Conservation (phyloP, 2,888 invertebrate species). For the Uropetala carovei region DNA sequence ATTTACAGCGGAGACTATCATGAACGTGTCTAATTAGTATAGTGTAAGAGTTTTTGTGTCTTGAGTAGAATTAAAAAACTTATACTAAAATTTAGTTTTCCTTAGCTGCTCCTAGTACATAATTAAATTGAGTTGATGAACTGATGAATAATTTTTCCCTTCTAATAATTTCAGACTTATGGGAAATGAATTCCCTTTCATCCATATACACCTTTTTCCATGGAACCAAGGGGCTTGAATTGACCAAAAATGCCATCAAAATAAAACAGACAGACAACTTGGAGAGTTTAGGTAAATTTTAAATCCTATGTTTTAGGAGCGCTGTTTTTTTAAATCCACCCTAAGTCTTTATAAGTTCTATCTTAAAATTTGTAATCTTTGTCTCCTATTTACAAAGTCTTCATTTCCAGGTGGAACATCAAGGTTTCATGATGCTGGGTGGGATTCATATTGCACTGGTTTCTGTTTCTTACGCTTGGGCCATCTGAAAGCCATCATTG, state of each 20-base stretch:
- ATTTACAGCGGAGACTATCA: no score
- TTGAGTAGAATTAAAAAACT: neutral
- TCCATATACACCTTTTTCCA: slow-evolving; percentile 80
- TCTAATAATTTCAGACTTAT: slow-evolving; percentile 73
- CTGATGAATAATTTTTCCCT: slow-evolving; percentile 37
- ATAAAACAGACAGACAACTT: slow-evolving; percentile 67
- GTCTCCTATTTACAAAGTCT: neutral
- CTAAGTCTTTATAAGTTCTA: neutral
- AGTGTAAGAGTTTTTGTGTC: neutral
- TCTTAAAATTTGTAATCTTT: neutral
- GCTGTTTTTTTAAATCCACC: neutral
- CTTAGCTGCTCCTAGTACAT: neutral
- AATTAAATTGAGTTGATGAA: no score
- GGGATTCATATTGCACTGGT: slow-evolving; percentile 88
- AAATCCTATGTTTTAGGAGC: neutral
- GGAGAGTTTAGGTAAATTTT: slow-evolving; percentile 65
- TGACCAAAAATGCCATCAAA: slow-evolving; percentile 68
- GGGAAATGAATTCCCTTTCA: slow-evolving; percentile 78
- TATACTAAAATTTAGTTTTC: neutral
- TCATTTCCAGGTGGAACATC: slow-evolving; percentile 4
- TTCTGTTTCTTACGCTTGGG: slow-evolving; percentile 83
- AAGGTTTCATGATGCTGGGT: slow-evolving; percentile 86
- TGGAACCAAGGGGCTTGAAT: slow-evolving; percentile 73
- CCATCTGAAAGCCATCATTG: slow-evolving; percentile 74
- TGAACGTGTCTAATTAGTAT: no score